phyloP scores from a whole-genome alignment of 2,797 vertebrate genomes.

The Melanotaenia pygmaea region DNA sequence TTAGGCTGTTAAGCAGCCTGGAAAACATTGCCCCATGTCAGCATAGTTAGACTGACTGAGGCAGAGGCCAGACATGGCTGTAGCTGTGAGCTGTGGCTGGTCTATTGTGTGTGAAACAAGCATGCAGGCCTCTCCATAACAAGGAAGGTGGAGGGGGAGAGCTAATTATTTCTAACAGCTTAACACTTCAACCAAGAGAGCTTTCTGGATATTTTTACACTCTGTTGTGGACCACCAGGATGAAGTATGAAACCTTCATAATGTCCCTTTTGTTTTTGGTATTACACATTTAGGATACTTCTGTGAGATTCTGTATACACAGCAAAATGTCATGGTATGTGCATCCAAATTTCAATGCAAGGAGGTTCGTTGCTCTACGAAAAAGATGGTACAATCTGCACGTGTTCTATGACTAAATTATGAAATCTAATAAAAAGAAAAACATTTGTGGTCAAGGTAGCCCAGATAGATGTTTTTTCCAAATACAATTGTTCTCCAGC shows the following conservation, averaged over 20 bases:
- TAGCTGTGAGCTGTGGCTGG: constrained; percentile 40
- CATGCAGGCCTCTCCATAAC: constrained; percentile 50
- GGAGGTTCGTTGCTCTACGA: neutral
- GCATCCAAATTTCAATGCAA: constrained; percentile 23
- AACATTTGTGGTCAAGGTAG: constrained; percentile 32
- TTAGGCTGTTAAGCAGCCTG: constrained; percentile 61
- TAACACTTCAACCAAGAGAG: constrained; percentile 85
- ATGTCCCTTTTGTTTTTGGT: constrained; percentile 87
- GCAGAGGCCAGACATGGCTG: constrained; percentile 48
- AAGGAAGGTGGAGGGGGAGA: constrained; percentile 11
- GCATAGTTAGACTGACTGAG: constrained; percentile 57
- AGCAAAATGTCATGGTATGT: constrained; percentile 59
- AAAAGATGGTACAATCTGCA: constrained; percentile 12
- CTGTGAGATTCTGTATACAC: constrained; percentile 40
- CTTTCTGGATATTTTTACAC: constrained; percentile 83
- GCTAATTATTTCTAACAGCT: constrained; percentile 93
- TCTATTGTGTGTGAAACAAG: constrained; percentile 51
- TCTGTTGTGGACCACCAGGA: constrained; percentile 79
- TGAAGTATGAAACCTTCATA: constrained; percentile 77
- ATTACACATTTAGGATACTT: constrained; percentile 74
- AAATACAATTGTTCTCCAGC: constrained; percentile 37
- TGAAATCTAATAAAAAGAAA: constrained; percentile 29
- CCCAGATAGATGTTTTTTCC: constrained; percentile 47
- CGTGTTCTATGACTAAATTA: constrained; percentile 40
- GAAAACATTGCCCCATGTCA: constrained; percentile 66